These are phyloP conservation scores for Pollenia amentaria DNA, from an alignment of 2,888 invertebrate genomes.

Conservation along the genomic window DNA sequence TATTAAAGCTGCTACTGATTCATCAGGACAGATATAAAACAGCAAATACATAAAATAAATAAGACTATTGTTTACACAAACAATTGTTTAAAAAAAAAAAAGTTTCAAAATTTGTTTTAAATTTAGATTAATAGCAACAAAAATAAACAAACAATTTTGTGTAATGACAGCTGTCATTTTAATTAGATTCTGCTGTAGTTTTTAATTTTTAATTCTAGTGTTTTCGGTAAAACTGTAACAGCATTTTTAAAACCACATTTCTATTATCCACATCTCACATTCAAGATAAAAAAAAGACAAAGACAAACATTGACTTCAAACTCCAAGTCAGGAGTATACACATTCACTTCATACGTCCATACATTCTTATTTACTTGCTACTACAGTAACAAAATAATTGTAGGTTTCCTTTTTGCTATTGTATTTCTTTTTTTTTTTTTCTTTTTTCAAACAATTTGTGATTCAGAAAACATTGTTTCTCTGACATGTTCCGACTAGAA, in stretches of 20 bases:
- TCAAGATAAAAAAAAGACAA: not conserved
- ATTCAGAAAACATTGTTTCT: conserved; percentile 8
- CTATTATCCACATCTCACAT: not conserved
- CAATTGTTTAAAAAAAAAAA: conserved; percentile 1
- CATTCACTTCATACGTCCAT: not conserved
- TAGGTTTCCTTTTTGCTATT: conserved; percentile 36
- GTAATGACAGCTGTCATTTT: conserved; percentile 54
- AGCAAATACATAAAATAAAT: not conserved
- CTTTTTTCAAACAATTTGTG: conserved; percentile 8
- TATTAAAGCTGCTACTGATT: conserved; percentile 53
- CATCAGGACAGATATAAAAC: conserved; percentile 45
- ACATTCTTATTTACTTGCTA: not conserved
- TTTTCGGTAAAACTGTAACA: conserved; percentile 21
- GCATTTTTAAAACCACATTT: conserved; percentile 18
- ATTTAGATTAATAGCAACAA: not conserved
- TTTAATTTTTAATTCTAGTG: not conserved
- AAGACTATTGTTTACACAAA: conserved; percentile 6
- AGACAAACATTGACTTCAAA: conserved; percentile 10
- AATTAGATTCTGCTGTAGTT: conserved; percentile 1
- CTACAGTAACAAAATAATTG: conserved; percentile 33
- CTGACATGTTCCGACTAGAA: conserved; percentile 16
- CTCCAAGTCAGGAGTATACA: not conserved
- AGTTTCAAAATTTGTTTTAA: conserved; percentile 2
- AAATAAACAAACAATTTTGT: conserved; percentile 10
- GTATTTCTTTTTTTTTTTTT: not conserved